Percentiles rank a stretch among this genome's conserved stretches.
phyloP scores from a whole-genome alignment of 2,113 vertebrate genomes.

The Murina feae region DNA sequence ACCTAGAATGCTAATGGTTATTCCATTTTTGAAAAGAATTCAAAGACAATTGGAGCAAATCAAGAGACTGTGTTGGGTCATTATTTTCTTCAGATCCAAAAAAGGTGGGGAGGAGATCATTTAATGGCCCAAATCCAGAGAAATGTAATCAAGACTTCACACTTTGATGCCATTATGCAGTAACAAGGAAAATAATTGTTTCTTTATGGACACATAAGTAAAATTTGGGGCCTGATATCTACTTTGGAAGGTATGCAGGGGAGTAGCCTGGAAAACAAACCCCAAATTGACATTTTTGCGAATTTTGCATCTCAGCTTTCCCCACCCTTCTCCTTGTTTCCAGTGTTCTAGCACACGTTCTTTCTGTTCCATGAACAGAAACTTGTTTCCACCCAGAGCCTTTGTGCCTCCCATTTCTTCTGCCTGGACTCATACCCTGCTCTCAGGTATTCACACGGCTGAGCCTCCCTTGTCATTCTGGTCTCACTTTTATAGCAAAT shows the following conservation, averaged over 20 bases:
- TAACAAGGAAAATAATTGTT: not conserved
- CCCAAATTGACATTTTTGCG: not conserved
- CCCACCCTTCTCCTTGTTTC: not conserved
- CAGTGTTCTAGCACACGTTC: accelerated
- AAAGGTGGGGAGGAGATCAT: not conserved
- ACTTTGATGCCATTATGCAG: not conserved
- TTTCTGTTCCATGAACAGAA: not conserved
- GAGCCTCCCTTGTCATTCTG: not conserved
- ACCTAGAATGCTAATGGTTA: not conserved
- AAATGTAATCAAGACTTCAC: not conserved
- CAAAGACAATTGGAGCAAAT: not conserved
- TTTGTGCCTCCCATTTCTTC: not conserved
- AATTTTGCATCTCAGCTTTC: not conserved
- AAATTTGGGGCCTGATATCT: not conserved
- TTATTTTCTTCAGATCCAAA: not conserved
- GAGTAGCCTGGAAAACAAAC: not conserved
- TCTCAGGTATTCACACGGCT: not conserved
- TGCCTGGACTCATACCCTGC: not conserved
- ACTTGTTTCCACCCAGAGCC: not conserved
- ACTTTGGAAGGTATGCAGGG: not conserved
- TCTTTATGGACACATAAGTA: constrained; percentile 31
- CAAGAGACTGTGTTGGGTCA: not conserved
- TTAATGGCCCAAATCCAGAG: not conserved
- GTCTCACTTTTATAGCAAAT: not conserved
- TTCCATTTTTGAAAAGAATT: not conserved